Conservation (phyloP, 2,113 vertebrate species). For the Beaufortia kweichowensis region DNA sequence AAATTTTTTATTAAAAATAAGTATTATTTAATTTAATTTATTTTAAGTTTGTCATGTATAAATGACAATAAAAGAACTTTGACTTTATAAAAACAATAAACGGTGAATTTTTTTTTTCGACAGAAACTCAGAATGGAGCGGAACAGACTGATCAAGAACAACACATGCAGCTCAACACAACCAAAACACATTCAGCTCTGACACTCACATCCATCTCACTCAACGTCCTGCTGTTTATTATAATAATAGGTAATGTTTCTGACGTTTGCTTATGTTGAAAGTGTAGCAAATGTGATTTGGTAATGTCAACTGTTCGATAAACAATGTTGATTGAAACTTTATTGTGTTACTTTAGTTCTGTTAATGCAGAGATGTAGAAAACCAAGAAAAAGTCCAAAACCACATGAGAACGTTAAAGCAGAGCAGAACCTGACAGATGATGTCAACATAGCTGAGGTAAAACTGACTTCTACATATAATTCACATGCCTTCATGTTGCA, state of each 20-base stretch:
- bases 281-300: no score
- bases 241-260: slow-evolving; percentile 27
- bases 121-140: background rate
- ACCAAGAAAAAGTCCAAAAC: background rate
- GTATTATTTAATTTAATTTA: no score
- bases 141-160: background rate
- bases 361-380: background rate
- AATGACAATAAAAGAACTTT: no score
- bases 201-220: background rate
- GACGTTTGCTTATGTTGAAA: no score
- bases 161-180: no score
- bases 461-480: background rate
- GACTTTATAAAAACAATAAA: no score
- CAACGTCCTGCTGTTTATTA: background rate
- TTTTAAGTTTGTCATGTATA: no score
- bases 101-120: background rate
- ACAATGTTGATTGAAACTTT: no score
- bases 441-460: background rate
- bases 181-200: background rate
- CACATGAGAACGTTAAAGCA: background rate
- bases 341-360: background rate
- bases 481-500: background rate
- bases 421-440: background rate
- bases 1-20: no score
- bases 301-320: background rate